A percentile compares a stretch with the other conserved stretches of the same genome.
phyloP scores from a whole-genome alignment of 2,113 vertebrate species.

The Phasianus colchicus region DNA sequence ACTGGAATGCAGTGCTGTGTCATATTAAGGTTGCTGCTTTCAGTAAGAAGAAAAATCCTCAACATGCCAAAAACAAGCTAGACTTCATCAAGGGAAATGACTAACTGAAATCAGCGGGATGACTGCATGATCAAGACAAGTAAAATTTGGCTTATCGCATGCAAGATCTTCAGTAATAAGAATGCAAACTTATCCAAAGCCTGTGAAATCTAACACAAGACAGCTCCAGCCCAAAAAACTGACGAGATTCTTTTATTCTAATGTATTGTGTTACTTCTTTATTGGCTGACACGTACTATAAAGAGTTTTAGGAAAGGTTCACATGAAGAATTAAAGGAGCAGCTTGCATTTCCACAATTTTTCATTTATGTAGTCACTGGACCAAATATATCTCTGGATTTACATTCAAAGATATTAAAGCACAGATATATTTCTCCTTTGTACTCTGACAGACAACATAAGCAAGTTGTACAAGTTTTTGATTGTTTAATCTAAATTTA shows the following conservation, averaged over 20 bases:
- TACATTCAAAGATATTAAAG: conserved; percentile 10
- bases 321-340: not conserved
- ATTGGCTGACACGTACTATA: not conserved
- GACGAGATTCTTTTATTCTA: not conserved
- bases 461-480: not conserved
- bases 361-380: not conserved
- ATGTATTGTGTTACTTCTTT: not conserved
- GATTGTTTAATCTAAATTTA: not conserved
- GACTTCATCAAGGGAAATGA: not conserved
- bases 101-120: not conserved
- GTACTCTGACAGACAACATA: not conserved
- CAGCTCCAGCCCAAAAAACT: not conserved
- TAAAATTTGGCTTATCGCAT: not conserved
- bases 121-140: not conserved
- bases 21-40: not conserved
- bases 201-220: not conserved
- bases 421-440: not conserved
- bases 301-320: not conserved
- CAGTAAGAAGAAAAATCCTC: not conserved
- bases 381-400: not conserved
- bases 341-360: not conserved
- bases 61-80: not conserved
- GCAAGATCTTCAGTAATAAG: not conserved
- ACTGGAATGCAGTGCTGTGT: not conserved
- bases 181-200: not conserved